These are phyloP conservation scores for Serinus canaria DNA, from an alignment of 2,113 vertebrate genomes.

Conservation along the genomic window DNA sequence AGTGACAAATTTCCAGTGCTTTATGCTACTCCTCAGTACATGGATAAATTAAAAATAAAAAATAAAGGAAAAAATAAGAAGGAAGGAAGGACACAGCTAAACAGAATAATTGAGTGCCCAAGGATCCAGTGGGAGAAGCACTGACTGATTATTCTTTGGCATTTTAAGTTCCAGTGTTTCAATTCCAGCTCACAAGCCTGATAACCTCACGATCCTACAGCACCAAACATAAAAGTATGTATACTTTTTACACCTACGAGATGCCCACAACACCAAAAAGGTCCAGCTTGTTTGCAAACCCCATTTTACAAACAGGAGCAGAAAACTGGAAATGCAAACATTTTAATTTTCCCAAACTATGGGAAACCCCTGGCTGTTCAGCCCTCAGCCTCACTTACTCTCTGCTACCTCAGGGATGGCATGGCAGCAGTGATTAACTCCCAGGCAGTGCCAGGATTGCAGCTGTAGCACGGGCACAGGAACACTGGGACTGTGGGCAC, in stretches of 20 bases:
- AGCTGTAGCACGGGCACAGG: neutral
- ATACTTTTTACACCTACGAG: neutral
- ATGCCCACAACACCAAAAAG: neutral
- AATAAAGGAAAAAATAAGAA: neutral
- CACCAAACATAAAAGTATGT: neutral
- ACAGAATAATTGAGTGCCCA: neutral
- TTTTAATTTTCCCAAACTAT: neutral
- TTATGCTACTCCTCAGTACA: neutral
- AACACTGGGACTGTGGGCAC: neutral
- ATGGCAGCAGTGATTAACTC: neutral
- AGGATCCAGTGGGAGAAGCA: neutral
- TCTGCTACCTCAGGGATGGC: neutral
- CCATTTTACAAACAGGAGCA: neutral
- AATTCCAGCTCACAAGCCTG: neutral
- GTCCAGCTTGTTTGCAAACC: neutral
- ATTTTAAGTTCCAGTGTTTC: neutral
- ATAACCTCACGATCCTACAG: neutral
- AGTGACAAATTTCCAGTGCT: neutral
- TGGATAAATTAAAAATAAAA: neutral
- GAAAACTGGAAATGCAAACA: neutral
- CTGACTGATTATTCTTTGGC: neutral
- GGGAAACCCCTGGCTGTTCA: neutral
- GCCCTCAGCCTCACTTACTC: neutral
- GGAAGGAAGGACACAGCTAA: neutral
- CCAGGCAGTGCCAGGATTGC: neutral